These are phyloP conservation scores for Machaerirhynchus nigripectus DNA, from an alignment of 2,113 vertebrate genomes.

Conservation along the genomic window DNA sequence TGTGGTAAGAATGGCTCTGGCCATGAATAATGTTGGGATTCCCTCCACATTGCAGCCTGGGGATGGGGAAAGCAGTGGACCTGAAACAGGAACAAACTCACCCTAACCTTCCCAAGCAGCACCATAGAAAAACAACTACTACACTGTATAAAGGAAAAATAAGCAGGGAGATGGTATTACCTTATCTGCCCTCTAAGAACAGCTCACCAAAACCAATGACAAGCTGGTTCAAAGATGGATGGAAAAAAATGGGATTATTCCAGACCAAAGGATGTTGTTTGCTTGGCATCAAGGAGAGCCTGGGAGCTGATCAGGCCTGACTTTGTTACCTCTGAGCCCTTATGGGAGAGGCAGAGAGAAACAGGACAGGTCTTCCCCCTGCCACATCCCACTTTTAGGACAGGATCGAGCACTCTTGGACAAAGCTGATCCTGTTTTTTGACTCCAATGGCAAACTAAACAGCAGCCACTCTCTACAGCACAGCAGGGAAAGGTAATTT, in stretches of 20 bases:
- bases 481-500: background rate
- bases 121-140: background rate
- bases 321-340: background rate
- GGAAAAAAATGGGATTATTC: background rate
- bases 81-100: background rate
- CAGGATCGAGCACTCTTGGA: background rate
- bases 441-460: background rate
- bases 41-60: background rate
- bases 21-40: background rate
- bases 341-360: background rate
- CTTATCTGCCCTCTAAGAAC: background rate
- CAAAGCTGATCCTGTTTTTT: background rate
- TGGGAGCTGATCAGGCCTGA: background rate
- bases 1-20: background rate
- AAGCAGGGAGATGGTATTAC: background rate
- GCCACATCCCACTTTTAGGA: background rate
- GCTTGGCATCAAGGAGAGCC: background rate
- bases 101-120: background rate
- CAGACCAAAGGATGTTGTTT: background rate
- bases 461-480: background rate
- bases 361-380: background rate
- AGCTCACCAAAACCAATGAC: background rate
- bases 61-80: background rate
- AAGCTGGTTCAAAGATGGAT: background rate
- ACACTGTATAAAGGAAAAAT: background rate